Conservation (phyloP, 2,888 invertebrate genomes). For the Mellilla xanthometata region DNA sequence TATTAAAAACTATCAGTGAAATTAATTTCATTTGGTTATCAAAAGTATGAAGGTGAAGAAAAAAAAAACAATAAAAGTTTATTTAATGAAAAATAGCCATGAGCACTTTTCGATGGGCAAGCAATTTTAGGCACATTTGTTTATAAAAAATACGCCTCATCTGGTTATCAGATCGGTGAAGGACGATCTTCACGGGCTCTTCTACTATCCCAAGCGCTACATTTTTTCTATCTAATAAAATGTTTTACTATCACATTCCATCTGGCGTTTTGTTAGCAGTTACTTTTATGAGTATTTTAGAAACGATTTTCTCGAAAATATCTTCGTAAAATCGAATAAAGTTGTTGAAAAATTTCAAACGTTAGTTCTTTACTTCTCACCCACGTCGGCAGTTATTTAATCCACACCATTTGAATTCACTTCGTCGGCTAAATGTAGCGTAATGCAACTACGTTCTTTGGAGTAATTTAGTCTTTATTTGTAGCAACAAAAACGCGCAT, state of each 20-base stretch:
- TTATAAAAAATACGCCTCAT: no score
- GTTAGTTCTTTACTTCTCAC: constrained; percentile 25
- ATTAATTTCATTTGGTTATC: no score
- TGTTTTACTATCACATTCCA: constrained; percentile 31
- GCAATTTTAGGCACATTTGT: no score
- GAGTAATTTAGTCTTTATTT: constrained; percentile 2
- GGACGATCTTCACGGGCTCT: no score
- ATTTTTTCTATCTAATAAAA: constrained; percentile 29
- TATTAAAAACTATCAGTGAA: no score
- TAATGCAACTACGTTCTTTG: constrained; percentile 5
- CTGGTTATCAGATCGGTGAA: no score
- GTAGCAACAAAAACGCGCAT: not conserved
- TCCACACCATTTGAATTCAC: constrained; percentile 11
- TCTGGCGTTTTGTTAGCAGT: constrained; percentile 33
- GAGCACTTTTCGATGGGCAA: no score
- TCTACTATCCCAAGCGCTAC: constrained; percentile 38
- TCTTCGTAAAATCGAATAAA: constrained; percentile 28
- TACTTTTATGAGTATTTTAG: constrained; percentile 27
- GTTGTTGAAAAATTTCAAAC: constrained; percentile 28
- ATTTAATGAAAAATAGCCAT: no score
- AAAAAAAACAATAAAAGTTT: no score
- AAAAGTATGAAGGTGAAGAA: no score
- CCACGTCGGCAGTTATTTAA: constrained; percentile 22
- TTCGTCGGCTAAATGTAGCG: constrained; percentile 10
- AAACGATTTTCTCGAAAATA: constrained; percentile 21